Evolutionary conservation across 2,888 invertebrate genomes (phyloP), one percentile per base, ranked within the genome.

Genomic region (Drosophila meridionalis): DNA sequence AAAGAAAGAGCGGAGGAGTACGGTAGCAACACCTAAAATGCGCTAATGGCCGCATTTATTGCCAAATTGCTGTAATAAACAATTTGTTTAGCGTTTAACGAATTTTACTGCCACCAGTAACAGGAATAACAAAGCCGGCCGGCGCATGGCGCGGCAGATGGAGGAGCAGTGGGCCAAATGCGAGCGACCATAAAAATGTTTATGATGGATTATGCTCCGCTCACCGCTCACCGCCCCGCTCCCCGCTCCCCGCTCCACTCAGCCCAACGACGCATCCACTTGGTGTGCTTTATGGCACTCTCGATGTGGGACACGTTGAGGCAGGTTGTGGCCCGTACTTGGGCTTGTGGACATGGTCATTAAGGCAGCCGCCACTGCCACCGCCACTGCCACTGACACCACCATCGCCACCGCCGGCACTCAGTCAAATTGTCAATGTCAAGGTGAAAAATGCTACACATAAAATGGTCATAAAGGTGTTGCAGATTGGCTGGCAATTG

Each of bases 21-120:
- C 82, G 89, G 82, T 82, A 71, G 90, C 90, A 90, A 76, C 87
- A 90, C 88, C 91, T 88, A 81, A 83, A 90, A 88, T 80, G 90
- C 83, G 86, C 82, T 90, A 88, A 88, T 88, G 71, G 83, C 66
- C 83, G 74, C 90, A 83, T 88, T 88, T 88, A 88, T 88, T 85
- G 90, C 88, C 83, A 90, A 90, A 90, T 79, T 82, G 91, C 86
- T 75, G 75, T 82, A 87, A 90, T 89, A 88, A 90, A 88, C 90
- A 90, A 88, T 90, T 88, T 91, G 90, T 90, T 86, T 65, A 76
- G 87, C 89, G 87, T 91, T 91, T 90, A 91, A 91, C 91, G 82
- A 90, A 91, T 91, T 85, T 91, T 91, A 92, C 92, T 90, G 83
- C 91, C 87, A 73, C 70, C 87, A 88, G 82, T 79, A 81, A 65